Evolutionary conservation across 2,113 vertebrate genomes (phyloP), one percentile per base, ranked within the genome.

Genomic region (Stigmatopora nigra): DNA sequence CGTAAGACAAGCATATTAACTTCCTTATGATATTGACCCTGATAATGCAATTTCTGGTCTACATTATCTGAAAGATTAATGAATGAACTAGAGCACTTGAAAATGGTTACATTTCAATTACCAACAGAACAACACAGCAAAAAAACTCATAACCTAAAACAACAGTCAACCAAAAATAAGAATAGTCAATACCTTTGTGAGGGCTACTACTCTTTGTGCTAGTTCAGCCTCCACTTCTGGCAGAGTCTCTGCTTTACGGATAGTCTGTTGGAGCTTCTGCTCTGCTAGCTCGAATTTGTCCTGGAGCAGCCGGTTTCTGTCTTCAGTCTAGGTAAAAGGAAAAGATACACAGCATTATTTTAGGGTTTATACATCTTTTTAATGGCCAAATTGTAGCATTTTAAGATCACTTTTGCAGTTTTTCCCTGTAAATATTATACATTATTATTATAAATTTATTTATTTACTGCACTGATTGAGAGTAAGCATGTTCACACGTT

Each of bases 191-290:
- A 98, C 97, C 95, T 99, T 98, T 9, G 92, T 94, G 76, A 99
- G 94, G 0, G 97, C 95, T 0, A 94, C 95, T 10, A 96, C 97
- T 69, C 95, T 90, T 86, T 98, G 96, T 1, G 97, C 96, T 19
- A 98, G 86, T 84, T 98, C 95, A 0, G 97, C 97, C 72, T 98
- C 97, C 85, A 98, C 97, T 85, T 98, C 96, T 0, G 97, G 97
- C 52, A 99, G 86, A 0, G 94, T 95, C 87, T 98, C 95, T 0
- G 95, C 96, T 80, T 95, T 98, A n/a, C 95, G 88, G 73, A 97
- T 86, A 8, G 94, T 98, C 86, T 98, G 97, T 84, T 98, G 96
- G 65, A 98, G 88, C 88, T 96, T 98, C 76, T 97, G 97, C 75
- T 99, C 97, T 0, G 96, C 97, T 71, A 98, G 71, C 71, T 99